Conservation (phyloP, 2,113 vertebrate species). For the Bujurquina vittata region DNA sequence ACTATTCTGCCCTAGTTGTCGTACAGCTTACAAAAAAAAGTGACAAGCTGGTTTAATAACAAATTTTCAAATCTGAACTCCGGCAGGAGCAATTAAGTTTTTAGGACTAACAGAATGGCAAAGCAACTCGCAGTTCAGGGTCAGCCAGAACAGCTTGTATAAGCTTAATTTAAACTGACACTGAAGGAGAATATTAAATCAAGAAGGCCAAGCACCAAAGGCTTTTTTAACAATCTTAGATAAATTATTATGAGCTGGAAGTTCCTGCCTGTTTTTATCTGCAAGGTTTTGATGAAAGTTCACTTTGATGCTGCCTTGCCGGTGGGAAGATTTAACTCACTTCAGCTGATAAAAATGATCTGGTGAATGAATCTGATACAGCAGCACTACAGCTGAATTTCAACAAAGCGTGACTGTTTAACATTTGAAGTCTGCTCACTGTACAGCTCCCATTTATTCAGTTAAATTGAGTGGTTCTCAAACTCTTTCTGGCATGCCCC, state of each 20-base stretch:
- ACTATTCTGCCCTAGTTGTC: constrained; percentile 44
- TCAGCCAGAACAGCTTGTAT: background rate
- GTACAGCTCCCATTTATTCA: background rate
- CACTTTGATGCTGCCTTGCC: background rate
- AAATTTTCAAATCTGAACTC: background rate
- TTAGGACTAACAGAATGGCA: constrained; percentile 1
- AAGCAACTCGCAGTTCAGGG: constrained; percentile 9
- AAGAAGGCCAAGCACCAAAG: background rate
- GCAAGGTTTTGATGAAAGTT: background rate
- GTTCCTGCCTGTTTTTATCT: background rate
- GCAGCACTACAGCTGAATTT: background rate
- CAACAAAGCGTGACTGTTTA: background rate
- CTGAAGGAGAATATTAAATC: background rate
- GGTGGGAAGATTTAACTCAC: background rate
- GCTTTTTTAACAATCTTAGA: background rate
- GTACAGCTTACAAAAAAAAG: background rate
- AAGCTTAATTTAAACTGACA: constrained; percentile 1
- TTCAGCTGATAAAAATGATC: background rate
- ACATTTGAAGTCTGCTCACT: background rate
- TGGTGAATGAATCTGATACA: background rate
- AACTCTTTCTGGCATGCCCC: no score
- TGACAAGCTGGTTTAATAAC: background rate
- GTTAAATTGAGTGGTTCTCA: background rate
- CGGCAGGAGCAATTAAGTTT: background rate
- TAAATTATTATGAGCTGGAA: background rate